phyloP scores from a whole-genome alignment of 2,888 invertebrate species.

The Zootermopsis nevadensis region DNA sequence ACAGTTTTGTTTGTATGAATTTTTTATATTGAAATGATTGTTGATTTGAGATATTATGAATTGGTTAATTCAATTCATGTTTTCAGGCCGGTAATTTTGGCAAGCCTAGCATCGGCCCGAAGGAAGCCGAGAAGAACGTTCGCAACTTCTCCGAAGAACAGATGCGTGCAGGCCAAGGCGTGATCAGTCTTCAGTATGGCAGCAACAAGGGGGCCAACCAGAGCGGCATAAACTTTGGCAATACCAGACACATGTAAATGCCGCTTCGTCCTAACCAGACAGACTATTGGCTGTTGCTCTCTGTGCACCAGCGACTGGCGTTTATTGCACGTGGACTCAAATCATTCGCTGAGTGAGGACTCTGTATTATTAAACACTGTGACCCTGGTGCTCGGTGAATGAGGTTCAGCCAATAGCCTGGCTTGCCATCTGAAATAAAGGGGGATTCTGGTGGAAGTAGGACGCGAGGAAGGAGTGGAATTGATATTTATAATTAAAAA shows the following conservation, averaged over 20 bases:
- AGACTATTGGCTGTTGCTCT: constrained; percentile 12
- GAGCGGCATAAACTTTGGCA: constrained; percentile 96
- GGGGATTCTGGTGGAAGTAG: not conserved
- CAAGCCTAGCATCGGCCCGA: constrained; percentile 92
- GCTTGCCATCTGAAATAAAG: not conserved
- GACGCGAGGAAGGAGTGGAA: not conserved
- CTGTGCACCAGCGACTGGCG: not conserved
- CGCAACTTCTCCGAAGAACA: constrained; percentile 95
- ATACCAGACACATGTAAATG: constrained; percentile 95
- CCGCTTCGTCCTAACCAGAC: not conserved
- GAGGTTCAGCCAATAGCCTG: not conserved
- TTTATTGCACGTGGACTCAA: not conserved
- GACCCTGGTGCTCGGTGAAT: not conserved
- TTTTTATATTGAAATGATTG: no score
- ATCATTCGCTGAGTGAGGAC: no score
- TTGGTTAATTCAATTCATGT: constrained; percentile 46
- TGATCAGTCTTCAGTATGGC: constrained; percentile 96
- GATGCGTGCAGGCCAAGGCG: constrained; percentile 89
- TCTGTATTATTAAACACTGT: no score
- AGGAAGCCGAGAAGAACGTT: constrained; percentile 95
- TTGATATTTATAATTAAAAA: not conserved
- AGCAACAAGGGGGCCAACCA: constrained; percentile 98
- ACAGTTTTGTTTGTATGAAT: no score
- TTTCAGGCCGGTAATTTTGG: constrained; percentile 82
- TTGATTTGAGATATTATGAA: no score